Conservation (phyloP, 2,888 invertebrate species). For the Heliothis peltigera region DNA sequence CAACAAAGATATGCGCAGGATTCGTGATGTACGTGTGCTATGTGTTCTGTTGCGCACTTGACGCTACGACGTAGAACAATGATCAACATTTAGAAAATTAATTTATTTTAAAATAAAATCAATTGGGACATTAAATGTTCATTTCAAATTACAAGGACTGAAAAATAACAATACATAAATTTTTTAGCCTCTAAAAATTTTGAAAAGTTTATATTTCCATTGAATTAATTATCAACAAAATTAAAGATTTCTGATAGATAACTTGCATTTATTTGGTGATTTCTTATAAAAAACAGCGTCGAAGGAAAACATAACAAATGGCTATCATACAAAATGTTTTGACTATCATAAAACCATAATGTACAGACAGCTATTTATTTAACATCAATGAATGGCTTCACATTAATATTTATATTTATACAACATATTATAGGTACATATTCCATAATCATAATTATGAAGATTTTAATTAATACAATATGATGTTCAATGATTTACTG, state of each 20-base stretch:
- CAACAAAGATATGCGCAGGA: slow-evolving; percentile 21
- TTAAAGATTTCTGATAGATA: slow-evolving; percentile 10
- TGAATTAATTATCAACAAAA: slow-evolving; percentile 7
- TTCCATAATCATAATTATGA: slow-evolving; percentile 55
- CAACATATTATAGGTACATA: slow-evolving; percentile 42
- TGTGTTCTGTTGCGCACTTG: background rate
- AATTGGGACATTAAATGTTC: slow-evolving; percentile 11
- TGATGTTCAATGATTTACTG: slow-evolving; percentile 47
- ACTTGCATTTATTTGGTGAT: slow-evolving; percentile 38
- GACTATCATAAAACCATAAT: slow-evolving; percentile 60
- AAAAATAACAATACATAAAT: slow-evolving; percentile 21
- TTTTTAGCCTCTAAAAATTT: slow-evolving; percentile 35
- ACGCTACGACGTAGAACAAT: background rate
- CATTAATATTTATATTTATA: slow-evolving; percentile 48
- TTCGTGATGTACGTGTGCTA: background rate
- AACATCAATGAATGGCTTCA: slow-evolving; percentile 49
- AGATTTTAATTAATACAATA: slow-evolving; percentile 55
- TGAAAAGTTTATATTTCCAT: background rate
- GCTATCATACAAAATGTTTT: slow-evolving; percentile 49
- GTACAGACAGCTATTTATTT: slow-evolving; percentile 36
- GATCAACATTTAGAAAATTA: background rate
- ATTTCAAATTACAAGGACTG: slow-evolving; percentile 3
- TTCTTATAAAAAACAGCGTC: slow-evolving; percentile 13
- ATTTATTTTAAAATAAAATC: background rate
- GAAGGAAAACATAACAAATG: slow-evolving; percentile 24